These are phyloP conservation scores for Syngnathus floridae DNA, from an alignment of 2,113 vertebrate genomes.

Conservation along the genomic window DNA sequence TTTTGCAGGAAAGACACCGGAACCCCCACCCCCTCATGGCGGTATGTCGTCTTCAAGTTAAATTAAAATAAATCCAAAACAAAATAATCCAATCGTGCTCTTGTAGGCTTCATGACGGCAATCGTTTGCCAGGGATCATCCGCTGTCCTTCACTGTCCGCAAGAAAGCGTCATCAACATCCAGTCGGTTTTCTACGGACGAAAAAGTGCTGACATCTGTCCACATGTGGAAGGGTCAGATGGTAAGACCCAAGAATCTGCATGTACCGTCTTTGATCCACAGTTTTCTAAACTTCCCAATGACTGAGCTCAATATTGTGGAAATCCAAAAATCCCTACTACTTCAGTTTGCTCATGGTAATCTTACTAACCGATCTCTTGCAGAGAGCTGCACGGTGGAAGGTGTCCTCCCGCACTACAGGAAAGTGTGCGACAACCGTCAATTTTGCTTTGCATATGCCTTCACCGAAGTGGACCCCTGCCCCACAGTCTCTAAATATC, in stretches of 20 bases:
- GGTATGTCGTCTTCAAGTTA: constrained; percentile 40
- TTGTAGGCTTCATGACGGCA: constrained; percentile 61
- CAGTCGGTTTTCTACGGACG: constrained; percentile 72
- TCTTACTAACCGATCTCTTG: background rate
- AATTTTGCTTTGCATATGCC: constrained; percentile 57
- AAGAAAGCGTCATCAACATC: constrained; percentile 68
- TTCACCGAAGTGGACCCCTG: constrained; percentile 60
- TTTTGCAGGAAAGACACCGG: constrained; percentile 59
- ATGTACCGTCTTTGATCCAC: no score
- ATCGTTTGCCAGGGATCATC: constrained; percentile 59
- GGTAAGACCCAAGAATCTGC: constrained; percentile 12
- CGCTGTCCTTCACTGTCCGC: constrained; percentile 64
- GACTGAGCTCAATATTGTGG: no score
- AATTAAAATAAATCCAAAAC: no score
- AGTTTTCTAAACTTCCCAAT: background rate
- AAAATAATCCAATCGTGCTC: background rate
- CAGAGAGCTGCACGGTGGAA: constrained; percentile 59
- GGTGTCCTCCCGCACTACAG: constrained; percentile 50
- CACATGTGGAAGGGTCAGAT: constrained; percentile 31
- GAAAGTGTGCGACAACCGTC: constrained; percentile 63
- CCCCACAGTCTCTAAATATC: constrained; percentile 65
- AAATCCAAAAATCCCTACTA: background rate
- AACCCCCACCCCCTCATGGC: constrained; percentile 70
- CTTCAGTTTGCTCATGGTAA: background rate
- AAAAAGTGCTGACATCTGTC: constrained; percentile 56